phyloP scores from a whole-genome alignment of 2,113 vertebrate species.

The Hippocampus comes region DNA sequence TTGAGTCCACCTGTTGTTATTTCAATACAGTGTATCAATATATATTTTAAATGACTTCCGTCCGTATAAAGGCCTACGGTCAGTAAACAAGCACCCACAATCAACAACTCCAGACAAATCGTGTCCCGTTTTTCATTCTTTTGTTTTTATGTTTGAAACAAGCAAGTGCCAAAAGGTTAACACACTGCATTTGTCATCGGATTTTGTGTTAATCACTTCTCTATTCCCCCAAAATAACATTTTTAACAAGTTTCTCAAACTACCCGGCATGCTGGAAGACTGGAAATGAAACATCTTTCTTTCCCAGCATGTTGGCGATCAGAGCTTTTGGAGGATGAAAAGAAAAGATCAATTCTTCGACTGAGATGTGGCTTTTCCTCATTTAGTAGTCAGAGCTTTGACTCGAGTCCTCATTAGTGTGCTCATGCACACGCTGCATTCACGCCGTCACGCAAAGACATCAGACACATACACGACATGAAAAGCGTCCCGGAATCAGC shows the following conservation, averaged over 20 bases:
- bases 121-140: slow-evolving; percentile 1
- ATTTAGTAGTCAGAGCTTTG: slow-evolving; percentile 34
- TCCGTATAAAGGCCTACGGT: not conserved
- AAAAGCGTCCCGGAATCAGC: slow-evolving; percentile 20
- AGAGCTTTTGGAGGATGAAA: slow-evolving; percentile 41
- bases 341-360: slow-evolving; percentile 40
- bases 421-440: slow-evolving; percentile 5
- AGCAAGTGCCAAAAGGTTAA: not conserved
- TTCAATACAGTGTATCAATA: too few relatives aligned
- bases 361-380: slow-evolving; percentile 37
- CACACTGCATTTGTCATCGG: not conserved
- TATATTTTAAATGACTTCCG: not conserved
- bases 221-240: slow-evolving; percentile 20
- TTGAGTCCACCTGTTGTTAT: not conserved
- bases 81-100: not conserved
- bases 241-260: slow-evolving; percentile 20
- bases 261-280: slow-evolving; percentile 12
- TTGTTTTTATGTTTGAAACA: not conserved
- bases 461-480: not conserved
- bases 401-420: slow-evolving; percentile 47
- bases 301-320: slow-evolving; percentile 39
- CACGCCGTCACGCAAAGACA: not conserved
- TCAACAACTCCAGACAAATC: not conserved
- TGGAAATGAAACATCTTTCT: slow-evolving; percentile 47
- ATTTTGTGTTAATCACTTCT: slow-evolving; percentile 12